A percentile compares a stretch with the other conserved stretches of the same genome.
phyloP scores from a whole-genome alignment of 1,140 invertebrate genomes.

The Bombus affinis region DNA sequence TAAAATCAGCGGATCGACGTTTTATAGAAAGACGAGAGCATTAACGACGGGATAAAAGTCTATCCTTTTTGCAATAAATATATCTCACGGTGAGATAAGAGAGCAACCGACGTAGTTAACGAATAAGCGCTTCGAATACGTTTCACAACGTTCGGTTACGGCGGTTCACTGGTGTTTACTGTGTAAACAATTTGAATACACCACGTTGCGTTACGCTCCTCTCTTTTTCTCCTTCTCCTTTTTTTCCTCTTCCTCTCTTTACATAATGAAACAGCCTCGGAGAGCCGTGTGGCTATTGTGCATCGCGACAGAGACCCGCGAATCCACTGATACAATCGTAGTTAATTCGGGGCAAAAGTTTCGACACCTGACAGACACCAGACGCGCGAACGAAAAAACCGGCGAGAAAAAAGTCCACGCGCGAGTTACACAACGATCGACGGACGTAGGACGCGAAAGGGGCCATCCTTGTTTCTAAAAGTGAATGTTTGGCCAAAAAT shows the following conservation, averaged over 20 bases:
- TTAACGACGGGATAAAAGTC: conserved; percentile 24
- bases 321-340: conserved; percentile 46
- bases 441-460: conserved; percentile 27
- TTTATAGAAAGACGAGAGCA: conserved; percentile 23
- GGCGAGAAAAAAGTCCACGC: conserved; percentile 25
- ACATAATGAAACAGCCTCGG: conserved; percentile 1
- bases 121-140: not conserved
- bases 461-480: conserved; percentile 56
- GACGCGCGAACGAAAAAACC: conserved; percentile 5
- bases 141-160: conserved; percentile 18
- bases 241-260: not conserved
- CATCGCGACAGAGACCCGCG: not conserved
- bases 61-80: conserved; percentile 17
- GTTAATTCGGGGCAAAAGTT: conserved; percentile 62
- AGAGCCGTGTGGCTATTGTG: conserved; percentile 25
- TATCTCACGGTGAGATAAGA: conserved; percentile 20
- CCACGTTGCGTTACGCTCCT: not conserved
- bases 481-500: conserved; percentile 68
- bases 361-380: conserved; percentile 44
- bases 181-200: conserved; percentile 36
- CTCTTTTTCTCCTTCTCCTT: not conserved
- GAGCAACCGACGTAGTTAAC: not conserved
- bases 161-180: not conserved
- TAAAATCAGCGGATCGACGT: conserved; percentile 22
- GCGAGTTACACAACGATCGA: conserved; percentile 45